Percentiles rank a stretch among this genome's conserved stretches.
Evolutionary conservation across 2,113 vertebrate species (phyloP).

Genomic region (Rhadina sibilatrix): DNA sequence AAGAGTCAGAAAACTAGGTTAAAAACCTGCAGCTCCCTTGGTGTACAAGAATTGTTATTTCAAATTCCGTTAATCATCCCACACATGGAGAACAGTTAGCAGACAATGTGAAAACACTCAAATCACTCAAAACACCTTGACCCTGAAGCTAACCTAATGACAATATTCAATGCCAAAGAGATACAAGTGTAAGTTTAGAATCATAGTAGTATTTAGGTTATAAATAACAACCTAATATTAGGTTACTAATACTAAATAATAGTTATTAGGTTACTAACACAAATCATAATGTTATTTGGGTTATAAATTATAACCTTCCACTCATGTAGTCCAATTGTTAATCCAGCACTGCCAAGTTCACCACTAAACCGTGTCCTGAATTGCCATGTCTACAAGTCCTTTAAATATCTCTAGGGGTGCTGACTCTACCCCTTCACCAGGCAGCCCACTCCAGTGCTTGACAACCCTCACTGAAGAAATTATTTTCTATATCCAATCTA

Average conservation of each 20-base stretch:
- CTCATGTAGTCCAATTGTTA: rapidly evolving
- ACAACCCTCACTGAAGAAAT: not conserved
- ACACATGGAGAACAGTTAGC: not conserved
- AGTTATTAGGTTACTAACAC: too few relatives aligned
- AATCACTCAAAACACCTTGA: not conserved
- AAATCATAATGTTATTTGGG: not conserved
- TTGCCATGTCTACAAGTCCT: not conserved
- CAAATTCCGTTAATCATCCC: not conserved
- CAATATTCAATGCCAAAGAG: not conserved
- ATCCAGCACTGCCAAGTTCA: not conserved
- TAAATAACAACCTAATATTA: too few relatives aligned
- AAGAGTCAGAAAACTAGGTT: not conserved
- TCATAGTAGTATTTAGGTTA: not conserved
- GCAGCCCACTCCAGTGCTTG: not conserved
- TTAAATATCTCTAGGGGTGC: not conserved
- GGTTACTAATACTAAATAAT: too few relatives aligned
- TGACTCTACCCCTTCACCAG: too few relatives aligned
- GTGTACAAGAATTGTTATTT: not conserved
- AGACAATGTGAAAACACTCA: not conserved
- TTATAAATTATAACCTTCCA: not conserved
- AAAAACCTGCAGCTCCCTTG: not conserved
- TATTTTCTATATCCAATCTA: not conserved
- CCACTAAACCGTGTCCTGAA: not conserved
- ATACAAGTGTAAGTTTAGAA: not conserved
- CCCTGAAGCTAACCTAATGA: not conserved